Evolutionary conservation across 2,888 invertebrate species (phyloP), one percentile per base, ranked within the genome.

Genomic region (Lymantria dispar): DNA sequence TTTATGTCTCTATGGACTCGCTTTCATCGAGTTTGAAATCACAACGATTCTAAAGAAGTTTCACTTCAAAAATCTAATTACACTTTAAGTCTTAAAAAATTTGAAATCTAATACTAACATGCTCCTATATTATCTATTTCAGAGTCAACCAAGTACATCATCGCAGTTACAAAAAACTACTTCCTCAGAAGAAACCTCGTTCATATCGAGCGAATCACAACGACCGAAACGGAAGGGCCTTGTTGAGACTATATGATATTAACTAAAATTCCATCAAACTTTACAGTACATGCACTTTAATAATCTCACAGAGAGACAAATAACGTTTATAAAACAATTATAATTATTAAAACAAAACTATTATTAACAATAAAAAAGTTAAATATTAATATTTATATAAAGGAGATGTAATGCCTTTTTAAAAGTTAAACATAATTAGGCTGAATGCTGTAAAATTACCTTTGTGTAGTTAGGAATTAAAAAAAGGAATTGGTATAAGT

Each of bases 181-280:
- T 33, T 79, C 83, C n/a, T 96, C 96, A 0, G 95, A 95, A 76
- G 96, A 96, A 72, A 96, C 96, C 0, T 96, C 96, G 0, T 96
- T 96, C 74, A 96, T 96, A 56, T 94, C 94, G 1, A 80, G 83
- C 29, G 92, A 92, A 47, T 85, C 85, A 54, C 86, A 92, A 57
- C 88, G 92, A 50, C 74, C 78, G n/a, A 92, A 92, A 61, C 86
- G 93, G 43, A 93, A 91, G 64, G 94, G 94, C 7, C 85, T 93
- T 59, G 92, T 94, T 12, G 94, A 94, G 71, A 94, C 93, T 52
- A 93, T 94, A 70, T 94, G 92, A 93, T 91, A 86, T 84, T 87
- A 84, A 71, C 60, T 48, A 42, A 14, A 13, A 9, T 44, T 30
- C 29, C 11, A 36, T 12, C 33, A 7, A n/a, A 12, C 29, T 12